These are phyloP conservation scores for Agapornis roseicollis DNA, from an alignment of 2,113 vertebrate genomes.

Conservation along the genomic window DNA sequence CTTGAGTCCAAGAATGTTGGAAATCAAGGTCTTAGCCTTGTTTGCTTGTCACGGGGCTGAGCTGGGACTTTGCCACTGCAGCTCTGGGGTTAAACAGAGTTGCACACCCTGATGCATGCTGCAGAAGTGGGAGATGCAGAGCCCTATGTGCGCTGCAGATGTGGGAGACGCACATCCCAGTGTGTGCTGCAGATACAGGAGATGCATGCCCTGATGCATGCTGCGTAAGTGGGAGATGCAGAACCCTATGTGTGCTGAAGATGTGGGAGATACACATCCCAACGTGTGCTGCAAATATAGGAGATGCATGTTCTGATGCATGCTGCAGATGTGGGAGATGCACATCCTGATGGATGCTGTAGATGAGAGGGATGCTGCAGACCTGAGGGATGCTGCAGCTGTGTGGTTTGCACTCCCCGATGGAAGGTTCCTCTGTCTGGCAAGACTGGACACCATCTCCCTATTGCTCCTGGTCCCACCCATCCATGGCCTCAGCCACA, in stretches of 20 bases:
- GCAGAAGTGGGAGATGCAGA: background rate
- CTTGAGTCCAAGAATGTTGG: background rate
- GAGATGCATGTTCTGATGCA: rapidly evolving
- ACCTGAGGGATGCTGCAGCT: background rate
- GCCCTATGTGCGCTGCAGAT: no score
- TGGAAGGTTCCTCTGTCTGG: rapidly evolving
- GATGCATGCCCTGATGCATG: rapidly evolving
- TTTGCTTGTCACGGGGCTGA: background rate
- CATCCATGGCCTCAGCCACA: rapidly evolving
- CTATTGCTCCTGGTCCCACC: background rate
- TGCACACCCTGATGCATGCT: rapidly evolving
- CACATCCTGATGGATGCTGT: rapidly evolving
- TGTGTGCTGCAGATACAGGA: rapidly evolving
- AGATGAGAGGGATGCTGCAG: background rate
- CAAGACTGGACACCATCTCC: background rate
- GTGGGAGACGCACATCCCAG: background rate
- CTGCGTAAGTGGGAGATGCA: background rate
- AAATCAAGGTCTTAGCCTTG: background rate
- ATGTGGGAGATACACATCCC: background rate
- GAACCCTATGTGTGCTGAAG: rapidly evolving
- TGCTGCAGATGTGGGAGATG: background rate
- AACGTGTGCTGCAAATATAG: rapidly evolving
- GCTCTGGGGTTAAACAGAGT: background rate
- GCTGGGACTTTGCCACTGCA: background rate
- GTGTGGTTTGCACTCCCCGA: rapidly evolving